Conservation (phyloP, 2,888 invertebrate species). For the Andricus quercusramuli region DNA sequence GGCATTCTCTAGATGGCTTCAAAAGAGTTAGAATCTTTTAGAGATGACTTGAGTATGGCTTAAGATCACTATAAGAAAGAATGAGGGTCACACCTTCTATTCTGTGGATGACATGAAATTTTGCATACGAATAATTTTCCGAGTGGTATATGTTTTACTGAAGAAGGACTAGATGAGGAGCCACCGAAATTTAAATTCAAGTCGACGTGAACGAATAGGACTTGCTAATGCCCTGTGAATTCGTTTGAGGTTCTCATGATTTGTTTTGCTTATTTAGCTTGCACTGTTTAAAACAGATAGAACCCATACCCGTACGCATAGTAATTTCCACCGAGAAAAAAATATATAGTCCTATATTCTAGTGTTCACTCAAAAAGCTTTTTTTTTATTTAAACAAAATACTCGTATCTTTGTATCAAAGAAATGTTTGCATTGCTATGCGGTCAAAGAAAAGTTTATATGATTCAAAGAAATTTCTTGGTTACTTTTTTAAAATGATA, state of each 20-base stretch:
- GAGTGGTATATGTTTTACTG: constrained; percentile 18
- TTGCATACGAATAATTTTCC: constrained; percentile 22
- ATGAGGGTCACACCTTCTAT: constrained; percentile 18
- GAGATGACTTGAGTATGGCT: not conserved
- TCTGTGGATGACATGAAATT: constrained; percentile 34
- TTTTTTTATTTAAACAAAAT: too few species aligned
- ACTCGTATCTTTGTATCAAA: too few species aligned
- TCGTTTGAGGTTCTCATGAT: constrained; percentile 20
- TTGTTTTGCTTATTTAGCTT: constrained; percentile 30
- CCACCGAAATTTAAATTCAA: constrained; percentile 54
- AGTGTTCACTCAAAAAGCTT: too few species aligned
- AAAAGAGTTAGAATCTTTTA: not conserved
- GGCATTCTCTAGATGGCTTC: not conserved
- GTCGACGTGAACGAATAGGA: constrained; percentile 58
- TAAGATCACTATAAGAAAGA: constrained; percentile 5
- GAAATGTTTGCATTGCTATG: too few species aligned
- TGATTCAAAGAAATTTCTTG: too few species aligned
- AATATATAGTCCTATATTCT: too few species aligned
- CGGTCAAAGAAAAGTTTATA: too few species aligned
- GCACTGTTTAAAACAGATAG: constrained; percentile 9
- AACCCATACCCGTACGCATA: constrained; percentile 8
- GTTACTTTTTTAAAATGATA: too few species aligned
- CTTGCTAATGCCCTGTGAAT: constrained; percentile 56
- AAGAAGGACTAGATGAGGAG: constrained; percentile 12
- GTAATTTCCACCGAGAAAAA: not conserved